phyloP scores from a whole-genome alignment of 1,140 invertebrate species.

The Neotoxoptera formosana region DNA sequence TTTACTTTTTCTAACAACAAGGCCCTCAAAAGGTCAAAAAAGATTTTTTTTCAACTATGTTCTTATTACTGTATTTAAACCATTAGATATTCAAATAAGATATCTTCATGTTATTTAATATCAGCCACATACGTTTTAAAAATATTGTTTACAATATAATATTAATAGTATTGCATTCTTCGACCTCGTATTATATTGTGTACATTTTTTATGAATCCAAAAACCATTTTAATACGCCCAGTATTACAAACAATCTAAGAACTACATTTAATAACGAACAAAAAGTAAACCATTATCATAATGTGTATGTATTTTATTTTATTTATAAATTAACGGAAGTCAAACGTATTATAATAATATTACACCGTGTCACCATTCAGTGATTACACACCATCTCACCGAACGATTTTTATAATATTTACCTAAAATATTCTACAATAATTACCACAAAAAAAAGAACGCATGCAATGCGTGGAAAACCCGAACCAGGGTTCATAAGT shows the following conservation, averaged over 20 bases:
- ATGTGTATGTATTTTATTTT: neutral
- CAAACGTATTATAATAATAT: too few relatives aligned
- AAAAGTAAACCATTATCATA: neutral
- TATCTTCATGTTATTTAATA: neutral
- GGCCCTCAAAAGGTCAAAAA: neutral
- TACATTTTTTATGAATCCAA: neutral
- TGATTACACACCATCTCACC: neutral
- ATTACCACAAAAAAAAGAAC: neutral
- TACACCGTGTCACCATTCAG: too few relatives aligned
- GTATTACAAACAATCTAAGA: neutral
- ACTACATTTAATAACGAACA: neutral
- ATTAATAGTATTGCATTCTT: neutral
- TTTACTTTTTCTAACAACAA: slow-evolving; percentile 32
- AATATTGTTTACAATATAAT: neutral
- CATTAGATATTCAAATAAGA: neutral
- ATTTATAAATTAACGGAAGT: too few relatives aligned
- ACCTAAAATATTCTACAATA: neutral
- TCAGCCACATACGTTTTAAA: neutral
- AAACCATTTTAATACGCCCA: neutral
- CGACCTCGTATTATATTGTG: neutral
- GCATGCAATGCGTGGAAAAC: neutral
- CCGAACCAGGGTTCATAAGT: neutral
- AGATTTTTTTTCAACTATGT: neutral
- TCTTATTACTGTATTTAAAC: neutral
- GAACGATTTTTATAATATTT: neutral